These are phyloP conservation scores for Morelia viridis DNA, from an alignment of 2,797 vertebrate genomes.

Conservation along the genomic window DNA sequence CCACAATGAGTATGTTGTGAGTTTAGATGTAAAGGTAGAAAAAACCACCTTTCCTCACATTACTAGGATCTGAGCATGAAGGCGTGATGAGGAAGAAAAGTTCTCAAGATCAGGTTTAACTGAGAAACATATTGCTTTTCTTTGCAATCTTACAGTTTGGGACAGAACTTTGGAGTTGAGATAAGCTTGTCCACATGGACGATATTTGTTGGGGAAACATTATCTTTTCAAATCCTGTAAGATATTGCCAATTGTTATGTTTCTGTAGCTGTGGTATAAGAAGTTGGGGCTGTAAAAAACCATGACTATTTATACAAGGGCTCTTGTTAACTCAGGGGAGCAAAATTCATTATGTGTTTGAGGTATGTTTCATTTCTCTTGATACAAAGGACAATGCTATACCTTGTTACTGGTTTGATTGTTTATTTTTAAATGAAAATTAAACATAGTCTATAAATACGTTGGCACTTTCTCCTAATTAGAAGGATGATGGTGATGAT, in stretches of 20 bases:
- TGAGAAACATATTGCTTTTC: not conserved
- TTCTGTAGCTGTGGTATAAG: not conserved
- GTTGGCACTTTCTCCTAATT: not conserved
- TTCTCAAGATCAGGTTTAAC: not conserved
- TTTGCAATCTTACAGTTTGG: not conserved
- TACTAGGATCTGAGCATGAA: not conserved
- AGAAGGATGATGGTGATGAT: too few relatives aligned
- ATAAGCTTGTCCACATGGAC: not conserved
- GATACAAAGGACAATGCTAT: not conserved
- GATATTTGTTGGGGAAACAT: not conserved
- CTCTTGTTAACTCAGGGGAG: not conserved
- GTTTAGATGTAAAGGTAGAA: not conserved
- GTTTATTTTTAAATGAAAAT: slow-evolving; percentile 1
- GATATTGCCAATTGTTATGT: not conserved
- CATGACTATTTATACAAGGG: slow-evolving; percentile 11
- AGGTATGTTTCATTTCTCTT: slow-evolving; percentile 15
- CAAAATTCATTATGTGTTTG: not conserved
- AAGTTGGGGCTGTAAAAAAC: rapidly evolving
- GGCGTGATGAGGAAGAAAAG: not conserved
- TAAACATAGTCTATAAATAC: slow-evolving; percentile 7
- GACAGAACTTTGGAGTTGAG: not conserved
- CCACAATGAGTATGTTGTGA: not conserved
- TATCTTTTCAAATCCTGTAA: slow-evolving; percentile 10
- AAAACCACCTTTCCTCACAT: not conserved
- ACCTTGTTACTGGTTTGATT: slow-evolving; percentile 25